Conservation (phyloP, 2,888 invertebrate species). For the Leucophenga montana region DNA sequence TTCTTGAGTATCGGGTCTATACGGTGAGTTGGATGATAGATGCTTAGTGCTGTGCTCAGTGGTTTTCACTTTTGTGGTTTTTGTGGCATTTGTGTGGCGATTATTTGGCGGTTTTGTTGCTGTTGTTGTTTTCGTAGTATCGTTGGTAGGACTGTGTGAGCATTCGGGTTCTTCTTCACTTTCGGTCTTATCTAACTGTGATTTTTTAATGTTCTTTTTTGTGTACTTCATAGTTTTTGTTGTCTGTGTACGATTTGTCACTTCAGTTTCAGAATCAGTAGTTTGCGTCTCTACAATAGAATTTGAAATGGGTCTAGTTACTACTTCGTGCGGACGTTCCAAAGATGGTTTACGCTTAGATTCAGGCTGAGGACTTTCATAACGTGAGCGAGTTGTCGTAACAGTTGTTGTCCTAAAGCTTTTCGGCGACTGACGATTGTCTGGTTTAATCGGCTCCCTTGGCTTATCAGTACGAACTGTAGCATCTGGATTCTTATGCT, state of each 20-base stretch:
- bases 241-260: constrained; percentile 28
- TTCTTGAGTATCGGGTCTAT: constrained; percentile 53
- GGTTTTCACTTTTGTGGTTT: constrained; percentile 50
- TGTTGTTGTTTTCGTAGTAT: not conserved
- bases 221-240: constrained; percentile 48
- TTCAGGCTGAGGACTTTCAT: constrained; percentile 37
- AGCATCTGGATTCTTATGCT: not conserved
- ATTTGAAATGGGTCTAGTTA: constrained; percentile 24
- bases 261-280: constrained; percentile 33
- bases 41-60: constrained; percentile 62
- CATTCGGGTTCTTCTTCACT: constrained; percentile 12
- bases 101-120: constrained; percentile 37
- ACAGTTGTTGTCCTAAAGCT: constrained; percentile 38
- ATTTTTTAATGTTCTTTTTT: constrained; percentile 15
- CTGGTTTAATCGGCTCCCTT: constrained; percentile 39
- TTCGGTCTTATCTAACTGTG: not conserved
- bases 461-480: not conserved
- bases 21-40: constrained; percentile 52
- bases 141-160: constrained; percentile 39
- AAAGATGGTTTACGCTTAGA: constrained; percentile 34
- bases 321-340: constrained; percentile 34
- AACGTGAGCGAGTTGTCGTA: constrained; percentile 27
- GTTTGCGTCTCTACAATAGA: constrained; percentile 27
- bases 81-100: constrained; percentile 42
- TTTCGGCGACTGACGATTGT: constrained; percentile 46